A percentile compares a stretch with the other conserved stretches of the same genome.
Conservation (phyloP, 2,888 invertebrate species). For the Tanypteryx hageni region DNA sequence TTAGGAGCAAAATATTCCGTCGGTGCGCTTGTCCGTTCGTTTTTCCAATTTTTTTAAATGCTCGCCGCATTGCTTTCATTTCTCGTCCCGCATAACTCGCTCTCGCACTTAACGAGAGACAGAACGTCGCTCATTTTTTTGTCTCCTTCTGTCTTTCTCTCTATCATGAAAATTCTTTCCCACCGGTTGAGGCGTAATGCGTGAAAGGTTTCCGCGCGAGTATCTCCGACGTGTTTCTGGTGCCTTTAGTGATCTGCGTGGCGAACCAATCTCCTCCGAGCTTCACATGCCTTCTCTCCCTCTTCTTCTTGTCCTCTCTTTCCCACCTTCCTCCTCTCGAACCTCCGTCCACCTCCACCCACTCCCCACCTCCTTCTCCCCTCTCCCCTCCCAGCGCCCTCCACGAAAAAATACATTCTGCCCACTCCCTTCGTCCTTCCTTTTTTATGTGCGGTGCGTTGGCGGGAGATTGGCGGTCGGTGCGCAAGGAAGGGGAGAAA, state of each 20-base stretch:
- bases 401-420: neutral
- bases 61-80: too few species aligned
- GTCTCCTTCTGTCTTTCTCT: too few species aligned
- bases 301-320: slow-evolving; percentile 12
- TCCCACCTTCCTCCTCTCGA: neutral
- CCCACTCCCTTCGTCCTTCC: too few species aligned
- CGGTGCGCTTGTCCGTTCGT: too few species aligned
- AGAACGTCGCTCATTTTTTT: too few species aligned
- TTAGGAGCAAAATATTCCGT: too few species aligned
- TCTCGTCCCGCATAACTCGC: neutral
- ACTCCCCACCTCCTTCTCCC: neutral
- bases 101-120: neutral
- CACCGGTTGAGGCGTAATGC: neutral
- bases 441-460: neutral
- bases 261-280: too few species aligned
- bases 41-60: too few species aligned
- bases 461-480: neutral
- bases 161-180: neutral
- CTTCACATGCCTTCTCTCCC: neutral
- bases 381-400: neutral
- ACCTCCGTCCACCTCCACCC: neutral
- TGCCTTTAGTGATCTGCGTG: neutral
- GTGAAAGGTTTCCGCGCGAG: slow-evolving; percentile 15
- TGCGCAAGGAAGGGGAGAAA: neutral
- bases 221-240: neutral